Evolutionary conservation across 2,888 invertebrate genomes (phyloP), one percentile per base, ranked within the genome.

Genomic region (Oligia strigilis): DNA sequence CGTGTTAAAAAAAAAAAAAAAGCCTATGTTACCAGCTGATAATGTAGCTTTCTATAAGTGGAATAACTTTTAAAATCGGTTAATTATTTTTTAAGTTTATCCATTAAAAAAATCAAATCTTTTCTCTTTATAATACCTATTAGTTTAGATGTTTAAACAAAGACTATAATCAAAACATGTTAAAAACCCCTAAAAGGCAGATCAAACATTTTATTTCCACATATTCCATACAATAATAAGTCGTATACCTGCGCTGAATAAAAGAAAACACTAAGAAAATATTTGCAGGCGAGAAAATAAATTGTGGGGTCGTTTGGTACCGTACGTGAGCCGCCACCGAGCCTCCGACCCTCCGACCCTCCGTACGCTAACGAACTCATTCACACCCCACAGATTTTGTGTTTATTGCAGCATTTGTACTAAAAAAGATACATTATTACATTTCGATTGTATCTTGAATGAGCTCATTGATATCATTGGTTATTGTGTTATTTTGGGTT

Each of bases 261-360:
- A 78, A 82, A 83, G 75, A 86, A 83, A 87, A 72, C 78, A 78
- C 78, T 66, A 81, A 87, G 77, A 81, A 83, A 87, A 90, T 90
- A 86, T 88, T 86, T 83, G 82, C 58, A 55, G 72, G 84, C 72
- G 72, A 80, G 82, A 76, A 85, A 87, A 88, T 87, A 92, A 89
- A 92, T 91, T 89, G 87, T 82, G 76, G 52, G 76, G 77, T 40
- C 89, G 88, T 91, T 91, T 90, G 90, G 90, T 90, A 84, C 81
- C n/a, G 72, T 84, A 92, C 92, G 92, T 92, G 92, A 90, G 90
- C 65, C 17, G 90, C 87, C 81, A 88, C 52, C 67, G 84, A 73
- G 90, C 87, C 81, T 87, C 46, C 60, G 83, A 72, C 90, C 87
- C 81, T 87, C 46, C 60, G 82, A 72, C 90, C 83, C 77, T 89